Base-by-base conservation (phyloP, 2,797 vertebrate species). In the Tangara arthus region DNA sequence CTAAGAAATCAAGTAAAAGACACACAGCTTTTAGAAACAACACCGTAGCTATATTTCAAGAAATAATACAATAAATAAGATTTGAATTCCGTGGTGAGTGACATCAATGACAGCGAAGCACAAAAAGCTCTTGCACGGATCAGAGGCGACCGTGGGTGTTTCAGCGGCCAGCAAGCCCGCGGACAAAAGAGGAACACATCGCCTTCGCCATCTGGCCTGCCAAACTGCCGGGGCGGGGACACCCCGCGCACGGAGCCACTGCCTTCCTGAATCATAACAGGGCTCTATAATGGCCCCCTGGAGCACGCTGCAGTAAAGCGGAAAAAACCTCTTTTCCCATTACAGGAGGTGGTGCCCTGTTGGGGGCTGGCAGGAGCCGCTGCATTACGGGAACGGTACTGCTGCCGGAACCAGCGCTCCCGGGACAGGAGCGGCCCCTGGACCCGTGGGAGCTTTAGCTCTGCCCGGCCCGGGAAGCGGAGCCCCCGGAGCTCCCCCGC, bases 141-240 rank as follows among this genome's bases (percentile, higher is more conserved):
- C 21, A 44, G 34, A 13, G 46, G 20, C 23, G 23, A 0, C 3
- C 4, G 11, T 0, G 9, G 2, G 1, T 6, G 53, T 28, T 11
- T 6, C 49, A 7, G 61, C 0, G 41, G 16, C 4, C 1, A n/a
- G 5, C 28, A 5, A 3, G 24, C 0, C 2, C n/a, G 1, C 1
- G 8, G 32, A 22, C 15, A 28, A 17, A 35, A 53, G 80, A 34
- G 81, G 77, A 86, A n/a, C 55, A 1, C 13, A 0, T 0, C 20
- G 14, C 35, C 2, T 5, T 7, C 46, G 3, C 61, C 57, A 6
- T 3, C 70, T 4, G 61, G 4, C 7, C 56, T 4, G 39, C 26
- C 7, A 1, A 7, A 2, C 11, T 15, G 64, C 28, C 42, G 42
- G 11, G 47, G 26, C 32, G 6, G 30, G 50, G 11, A 14, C 49